Percentiles rank a stretch among this genome's conserved stretches.
Conservation (phyloP, 2,113 vertebrate genomes). For the Calonectris borealis region DNA sequence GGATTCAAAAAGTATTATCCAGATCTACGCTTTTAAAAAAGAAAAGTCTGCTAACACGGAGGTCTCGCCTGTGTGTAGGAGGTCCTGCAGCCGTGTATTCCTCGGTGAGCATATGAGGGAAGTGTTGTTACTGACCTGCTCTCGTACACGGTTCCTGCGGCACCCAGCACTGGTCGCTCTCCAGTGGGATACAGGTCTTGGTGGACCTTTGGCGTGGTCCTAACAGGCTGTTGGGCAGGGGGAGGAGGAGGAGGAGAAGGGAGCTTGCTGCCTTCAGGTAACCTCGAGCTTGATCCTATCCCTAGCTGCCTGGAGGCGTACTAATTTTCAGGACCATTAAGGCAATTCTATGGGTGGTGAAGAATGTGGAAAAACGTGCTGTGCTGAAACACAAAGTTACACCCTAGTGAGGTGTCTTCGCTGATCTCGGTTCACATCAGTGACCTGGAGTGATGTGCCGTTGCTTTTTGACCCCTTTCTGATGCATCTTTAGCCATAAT, state of each 20-base stretch:
- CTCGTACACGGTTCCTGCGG: background rate
- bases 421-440: background rate
- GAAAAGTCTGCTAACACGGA: fast-evolving
- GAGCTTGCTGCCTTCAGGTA: background rate
- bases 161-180: background rate
- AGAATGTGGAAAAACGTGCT: conserved; percentile 21
- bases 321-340: background rate
- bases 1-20: background rate
- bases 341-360: background rate
- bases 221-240: background rate
- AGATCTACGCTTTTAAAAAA: background rate
- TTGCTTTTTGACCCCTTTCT: background rate
- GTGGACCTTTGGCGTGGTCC: background rate
- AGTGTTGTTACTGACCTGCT: background rate
- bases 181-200: background rate
- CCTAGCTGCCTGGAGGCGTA: background rate
- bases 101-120: fast-evolving
- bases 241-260: background rate
- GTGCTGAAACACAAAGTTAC: background rate
- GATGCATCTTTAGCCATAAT: background rate
- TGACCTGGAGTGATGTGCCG: background rate
- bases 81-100: fast-evolving
- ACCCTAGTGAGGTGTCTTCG: background rate
- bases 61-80: background rate
- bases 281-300: background rate